Base-by-base conservation (phyloP, 2,888 invertebrate species). In the Thereva unica region DNA sequence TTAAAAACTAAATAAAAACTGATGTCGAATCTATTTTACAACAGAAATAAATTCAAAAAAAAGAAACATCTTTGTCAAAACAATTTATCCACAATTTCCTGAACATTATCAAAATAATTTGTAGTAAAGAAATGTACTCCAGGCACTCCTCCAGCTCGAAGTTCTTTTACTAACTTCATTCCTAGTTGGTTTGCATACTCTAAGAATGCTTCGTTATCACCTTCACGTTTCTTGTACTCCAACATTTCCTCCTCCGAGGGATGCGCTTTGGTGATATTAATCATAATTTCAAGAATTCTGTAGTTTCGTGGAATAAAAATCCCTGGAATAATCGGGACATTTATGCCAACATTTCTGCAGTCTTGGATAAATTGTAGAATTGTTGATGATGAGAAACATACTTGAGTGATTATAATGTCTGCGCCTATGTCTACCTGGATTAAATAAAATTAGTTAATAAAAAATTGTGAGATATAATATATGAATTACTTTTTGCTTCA, bases 361-460 rank as follows among this genome's bases (percentile, higher is more conserved):
- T 85, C 85, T 23, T 80, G 76, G 1, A 86, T 82, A 77, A 90
- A 95, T 42, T 83, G 79, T 53, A 87, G 82, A 73, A 89, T 90
- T 0, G 82, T 77, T 37, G 85, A 81, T 2, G 86, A 80, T 50
- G 90, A 86, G 76, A 93, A 95, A 78, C 92, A 89, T 40, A 93
- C 85, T 81, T 96, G 95, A 0, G 95, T 93, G 70, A 96, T 86
- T 67, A 96, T 88, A 73, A 93, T 92, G 77, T 95, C 88, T 0
- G 93, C 93, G 0, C 95, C 95, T 47, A 86, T 86, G 47, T 89
- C 85, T 6, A 93, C 72, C 80, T 80, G 65, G 1, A 70, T 67
- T 61, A 45, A 10, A 50, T 6, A n/a, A n/a, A 44, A 35, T 12
- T 34, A 23, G 37, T 54, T 37, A 5, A n/a, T 10, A 54, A 40